Base-by-base conservation (phyloP, 2,797 vertebrate genomes). In the Sebastes flavidus region DNA sequence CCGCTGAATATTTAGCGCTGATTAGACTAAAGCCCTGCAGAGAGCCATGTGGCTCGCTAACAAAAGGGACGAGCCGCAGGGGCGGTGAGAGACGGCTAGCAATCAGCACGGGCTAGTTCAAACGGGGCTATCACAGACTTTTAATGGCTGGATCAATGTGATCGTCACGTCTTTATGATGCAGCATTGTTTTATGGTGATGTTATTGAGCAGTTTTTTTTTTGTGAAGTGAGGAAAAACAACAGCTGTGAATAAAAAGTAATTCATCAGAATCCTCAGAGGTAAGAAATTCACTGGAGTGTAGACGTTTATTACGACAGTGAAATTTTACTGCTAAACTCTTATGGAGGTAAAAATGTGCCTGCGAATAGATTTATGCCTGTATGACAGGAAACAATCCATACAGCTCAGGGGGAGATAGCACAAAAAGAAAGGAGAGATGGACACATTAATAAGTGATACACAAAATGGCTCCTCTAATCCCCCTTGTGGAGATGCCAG, bases 401-500 rank as follows among this genome's bases (percentile, higher is more conserved):
- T 75, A 81, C 56, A 68, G 83, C 67, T 83, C 60, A 72, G 22
- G 55, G 36, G 65, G 66, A 75, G 49, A 58, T 14, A 32, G 34
- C 0, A 10, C 29, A 46, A 46, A 46, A 46, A 77, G 38, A 36
- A 66, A 69, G 6, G 38, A 72, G 36, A 38, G 67, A 81, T 54
- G 74, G 82, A 90, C 71, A 83, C 83, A 90, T 92, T 92, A 93
- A 92, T 91, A 91, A 94, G 90, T 84, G 81, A 94, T 90, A 89
- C 78, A 94, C 91, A 95, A 95, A 95, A 96, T 94, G 89, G 92
- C 93, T 93, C 83, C 90, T 85, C 75, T 88, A 89, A 92, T 89
- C 88, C 87, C 42, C 81, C 88, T 79, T 77, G 88, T 81, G 88
- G 88, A 92, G 90, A 91, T 85, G 86, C 89, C 88, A 90, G 91